A percentile compares a stretch with the other conserved stretches of the same genome.
phyloP scores from a whole-genome alignment of 2,888 invertebrate genomes.

The Melieria picta region DNA sequence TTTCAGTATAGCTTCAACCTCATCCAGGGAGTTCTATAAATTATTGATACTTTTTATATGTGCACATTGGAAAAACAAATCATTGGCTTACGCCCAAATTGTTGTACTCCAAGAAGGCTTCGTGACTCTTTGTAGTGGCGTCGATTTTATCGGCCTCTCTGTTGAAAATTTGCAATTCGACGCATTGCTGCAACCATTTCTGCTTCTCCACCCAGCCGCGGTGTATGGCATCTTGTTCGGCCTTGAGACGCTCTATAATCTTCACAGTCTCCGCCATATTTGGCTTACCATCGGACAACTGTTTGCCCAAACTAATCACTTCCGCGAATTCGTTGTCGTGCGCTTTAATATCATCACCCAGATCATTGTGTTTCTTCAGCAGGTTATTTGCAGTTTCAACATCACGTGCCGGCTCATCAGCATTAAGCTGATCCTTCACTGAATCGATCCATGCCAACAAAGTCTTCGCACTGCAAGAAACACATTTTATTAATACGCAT shows the following conservation, averaged over 20 bases:
- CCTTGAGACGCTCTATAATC: constrained; percentile 76
- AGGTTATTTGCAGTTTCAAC: constrained; percentile 92
- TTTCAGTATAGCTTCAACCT: constrained; percentile 91
- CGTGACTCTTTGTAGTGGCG: constrained; percentile 92
- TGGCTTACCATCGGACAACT: constrained; percentile 80
- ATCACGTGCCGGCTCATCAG: constrained; percentile 84
- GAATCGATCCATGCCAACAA: constrained; percentile 84
- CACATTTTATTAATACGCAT: neutral
- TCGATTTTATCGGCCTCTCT: constrained; percentile 97
- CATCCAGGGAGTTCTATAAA: constrained; percentile 82
- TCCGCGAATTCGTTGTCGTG: constrained; percentile 90
- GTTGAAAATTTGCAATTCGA: constrained; percentile 91
- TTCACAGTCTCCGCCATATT: constrained; percentile 80
- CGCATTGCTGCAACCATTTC: constrained; percentile 84
- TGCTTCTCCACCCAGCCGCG: constrained; percentile 88
- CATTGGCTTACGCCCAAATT: constrained; percentile 80
- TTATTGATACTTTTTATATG: neutral
- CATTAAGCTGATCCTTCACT: constrained; percentile 81
- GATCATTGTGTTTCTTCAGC: constrained; percentile 89
- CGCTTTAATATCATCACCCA: constrained; percentile 89
- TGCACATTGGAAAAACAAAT: too few species aligned
- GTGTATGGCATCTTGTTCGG: constrained; percentile 80
- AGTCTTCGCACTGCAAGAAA: constrained; percentile 76
- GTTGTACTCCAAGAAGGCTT: constrained; percentile 89
- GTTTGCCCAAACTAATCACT: constrained; percentile 81